phyloP scores from a whole-genome alignment of 2,797 vertebrate species.

The Acipenser oxyrinchus region DNA sequence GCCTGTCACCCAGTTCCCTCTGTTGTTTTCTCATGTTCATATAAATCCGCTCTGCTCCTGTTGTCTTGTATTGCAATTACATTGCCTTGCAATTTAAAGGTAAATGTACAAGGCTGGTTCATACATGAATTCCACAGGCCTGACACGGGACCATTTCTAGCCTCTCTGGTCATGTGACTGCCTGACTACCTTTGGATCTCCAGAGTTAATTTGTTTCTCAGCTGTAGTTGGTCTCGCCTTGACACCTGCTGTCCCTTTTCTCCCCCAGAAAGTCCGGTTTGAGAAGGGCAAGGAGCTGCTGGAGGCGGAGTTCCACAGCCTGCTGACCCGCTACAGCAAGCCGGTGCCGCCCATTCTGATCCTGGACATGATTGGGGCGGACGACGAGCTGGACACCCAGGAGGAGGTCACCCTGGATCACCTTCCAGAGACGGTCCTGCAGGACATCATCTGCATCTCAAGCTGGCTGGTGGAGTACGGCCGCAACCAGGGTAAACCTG shows the following conservation, averaged over 20 bases:
- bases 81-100: too few relatives aligned
- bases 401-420: slow-evolving; percentile 85
- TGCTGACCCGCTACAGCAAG: slow-evolving; percentile 87
- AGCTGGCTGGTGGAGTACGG: slow-evolving; percentile 93
- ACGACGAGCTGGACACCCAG: slow-evolving; percentile 84
- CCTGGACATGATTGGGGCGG: slow-evolving; percentile 78
- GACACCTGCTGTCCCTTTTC: neutral
- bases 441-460: slow-evolving; percentile 84
- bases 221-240: too few relatives aligned
- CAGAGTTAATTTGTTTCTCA: too few relatives aligned
- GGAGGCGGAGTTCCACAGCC: slow-evolving; percentile 84
- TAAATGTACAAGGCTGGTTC: too few relatives aligned
- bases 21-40: too few relatives aligned
- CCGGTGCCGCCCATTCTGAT: slow-evolving; percentile 87
- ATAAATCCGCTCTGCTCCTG: too few relatives aligned
- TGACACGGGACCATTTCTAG: too few relatives aligned
- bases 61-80: too few relatives aligned
- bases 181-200: too few relatives aligned
- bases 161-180: too few relatives aligned
- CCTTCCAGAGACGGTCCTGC: slow-evolving; percentile 78
- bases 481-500: slow-evolving; percentile 78
- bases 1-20: too few relatives aligned
- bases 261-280: slow-evolving; percentile 81
- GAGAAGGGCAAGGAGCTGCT: slow-evolving; percentile 90
- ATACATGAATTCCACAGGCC: too few relatives aligned